phyloP scores from a whole-genome alignment of 2,113 vertebrate species.

The Hydrochoerus hydrochaeris region DNA sequence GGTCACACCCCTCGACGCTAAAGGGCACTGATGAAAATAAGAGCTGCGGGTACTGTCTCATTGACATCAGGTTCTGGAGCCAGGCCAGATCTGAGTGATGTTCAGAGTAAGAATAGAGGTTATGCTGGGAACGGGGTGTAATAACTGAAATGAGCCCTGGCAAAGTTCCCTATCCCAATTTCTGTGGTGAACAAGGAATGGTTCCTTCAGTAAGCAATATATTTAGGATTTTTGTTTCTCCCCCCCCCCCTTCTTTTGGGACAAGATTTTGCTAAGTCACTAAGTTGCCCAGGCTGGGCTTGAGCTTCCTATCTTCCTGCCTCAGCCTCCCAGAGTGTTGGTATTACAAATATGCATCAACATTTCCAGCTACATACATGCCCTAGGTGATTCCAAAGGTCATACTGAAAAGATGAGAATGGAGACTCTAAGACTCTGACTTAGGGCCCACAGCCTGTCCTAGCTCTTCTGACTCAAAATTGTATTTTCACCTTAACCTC shows the following conservation, averaged over 20 bases:
- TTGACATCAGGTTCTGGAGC: neutral
- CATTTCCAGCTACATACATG: neutral
- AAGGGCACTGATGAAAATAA: neutral
- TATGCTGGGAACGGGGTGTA: rapidly evolving
- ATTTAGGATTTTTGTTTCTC: neutral
- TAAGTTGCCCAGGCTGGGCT: neutral
- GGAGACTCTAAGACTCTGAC: neutral
- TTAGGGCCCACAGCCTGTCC: no score
- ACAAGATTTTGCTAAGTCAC: neutral
- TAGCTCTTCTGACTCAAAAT: neutral
- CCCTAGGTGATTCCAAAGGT: neutral
- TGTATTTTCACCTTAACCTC: neutral
- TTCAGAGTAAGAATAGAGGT: neutral
- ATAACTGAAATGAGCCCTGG: neutral
- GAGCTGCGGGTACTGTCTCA: neutral
- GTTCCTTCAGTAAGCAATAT: neutral
- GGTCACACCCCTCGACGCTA: neutral
- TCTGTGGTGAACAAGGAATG: neutral
- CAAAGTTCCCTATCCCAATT: neutral
- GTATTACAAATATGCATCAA: neutral
- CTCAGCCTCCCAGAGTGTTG: neutral
- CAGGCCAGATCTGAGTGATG: neutral
- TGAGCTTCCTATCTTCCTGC: neutral
- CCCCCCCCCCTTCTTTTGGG: neutral
- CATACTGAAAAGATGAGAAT: neutral